Conservation (phyloP, 2,888 invertebrate genomes). For the Oeneis ivallda region DNA sequence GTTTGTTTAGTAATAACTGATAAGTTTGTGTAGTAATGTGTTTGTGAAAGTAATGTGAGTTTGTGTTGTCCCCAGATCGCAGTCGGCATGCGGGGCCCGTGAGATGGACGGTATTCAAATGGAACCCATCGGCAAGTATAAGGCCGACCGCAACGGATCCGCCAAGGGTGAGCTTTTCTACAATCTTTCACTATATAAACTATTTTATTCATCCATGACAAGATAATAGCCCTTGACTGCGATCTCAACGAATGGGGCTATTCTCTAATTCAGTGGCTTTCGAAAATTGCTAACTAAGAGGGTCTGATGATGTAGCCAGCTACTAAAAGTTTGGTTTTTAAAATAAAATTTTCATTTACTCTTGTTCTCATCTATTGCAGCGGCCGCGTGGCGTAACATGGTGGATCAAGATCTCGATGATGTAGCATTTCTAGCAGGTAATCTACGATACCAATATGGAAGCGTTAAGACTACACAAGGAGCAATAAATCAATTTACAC, state of each 20-base stretch:
- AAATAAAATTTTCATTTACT: too few species aligned
- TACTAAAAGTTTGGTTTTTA: too few species aligned
- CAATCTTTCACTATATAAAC: too few species aligned
- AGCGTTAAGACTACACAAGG: too few species aligned
- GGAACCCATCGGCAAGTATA: constrained; percentile 84
- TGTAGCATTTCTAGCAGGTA: constrained; percentile 95
- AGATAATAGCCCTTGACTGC: too few species aligned
- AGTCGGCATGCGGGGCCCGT: constrained; percentile 63
- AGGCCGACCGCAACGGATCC: constrained; percentile 84
- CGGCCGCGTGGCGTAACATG: constrained; percentile 86
- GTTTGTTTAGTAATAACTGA: not conserved
- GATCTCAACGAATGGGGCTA: too few species aligned
- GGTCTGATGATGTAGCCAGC: too few species aligned
- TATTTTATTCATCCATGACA: too few species aligned
- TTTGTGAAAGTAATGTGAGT: not conserved
- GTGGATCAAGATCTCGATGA: constrained; percentile 96
- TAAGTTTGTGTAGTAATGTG: not conserved
- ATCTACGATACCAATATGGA: constrained; percentile 29
- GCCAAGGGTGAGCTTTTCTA: constrained; percentile 70
- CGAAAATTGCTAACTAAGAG: too few species aligned
- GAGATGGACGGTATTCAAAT: constrained; percentile 83
- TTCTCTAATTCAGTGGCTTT: too few species aligned
- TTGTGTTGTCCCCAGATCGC: not conserved
- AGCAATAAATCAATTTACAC: too few species aligned
- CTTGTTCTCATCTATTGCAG: constrained; percentile 43